phyloP scores from a whole-genome alignment of 1,140 invertebrate genomes.

The Drosophila kepulauana region DNA sequence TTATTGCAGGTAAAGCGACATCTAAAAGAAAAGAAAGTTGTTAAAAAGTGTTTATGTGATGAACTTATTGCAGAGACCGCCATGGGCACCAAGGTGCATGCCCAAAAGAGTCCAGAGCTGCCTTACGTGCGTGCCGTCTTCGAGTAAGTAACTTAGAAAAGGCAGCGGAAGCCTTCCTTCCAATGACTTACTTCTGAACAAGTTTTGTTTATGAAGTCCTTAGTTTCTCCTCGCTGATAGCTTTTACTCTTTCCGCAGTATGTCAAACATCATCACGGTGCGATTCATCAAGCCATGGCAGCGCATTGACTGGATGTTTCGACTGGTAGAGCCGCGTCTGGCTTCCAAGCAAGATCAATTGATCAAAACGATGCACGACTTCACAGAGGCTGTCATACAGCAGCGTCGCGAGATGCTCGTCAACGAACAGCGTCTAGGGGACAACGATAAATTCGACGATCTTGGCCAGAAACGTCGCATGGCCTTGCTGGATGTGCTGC shows the following conservation, averaged over 20 bases:
- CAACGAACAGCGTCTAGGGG: not conserved
- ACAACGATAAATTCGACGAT: slow-evolving; percentile 34
- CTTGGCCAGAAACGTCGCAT: slow-evolving; percentile 86
- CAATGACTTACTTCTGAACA: too few species aligned
- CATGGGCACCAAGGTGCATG: slow-evolving; percentile 92
- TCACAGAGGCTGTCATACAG: slow-evolving; percentile 87
- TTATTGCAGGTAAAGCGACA: slow-evolving; percentile 61
- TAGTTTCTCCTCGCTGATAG: not conserved
- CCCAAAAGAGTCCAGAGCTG: slow-evolving; percentile 89
- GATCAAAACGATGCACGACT: slow-evolving; percentile 89
- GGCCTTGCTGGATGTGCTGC: slow-evolving; percentile 91
- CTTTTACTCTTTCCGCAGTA: slow-evolving; percentile 25
- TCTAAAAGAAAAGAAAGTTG: not conserved
- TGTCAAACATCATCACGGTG: slow-evolving; percentile 60
- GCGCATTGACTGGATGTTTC: slow-evolving; percentile 64
- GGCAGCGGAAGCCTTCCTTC: too few species aligned
- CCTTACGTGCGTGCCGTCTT: slow-evolving; percentile 90
- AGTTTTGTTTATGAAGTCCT: too few species aligned
- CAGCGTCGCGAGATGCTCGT: slow-evolving; percentile 79
- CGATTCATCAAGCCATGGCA: slow-evolving; percentile 67
- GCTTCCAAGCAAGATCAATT: slow-evolving; percentile 86
- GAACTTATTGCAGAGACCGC: slow-evolving; percentile 88
- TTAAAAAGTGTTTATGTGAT: not conserved
- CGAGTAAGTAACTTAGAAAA: slow-evolving; percentile 85
- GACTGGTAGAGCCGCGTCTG: slow-evolving; percentile 47